Evolutionary conservation across 2,888 invertebrate species (phyloP), one percentile per base, ranked within the genome.

Genomic region (Ctenicera cuprea): DNA sequence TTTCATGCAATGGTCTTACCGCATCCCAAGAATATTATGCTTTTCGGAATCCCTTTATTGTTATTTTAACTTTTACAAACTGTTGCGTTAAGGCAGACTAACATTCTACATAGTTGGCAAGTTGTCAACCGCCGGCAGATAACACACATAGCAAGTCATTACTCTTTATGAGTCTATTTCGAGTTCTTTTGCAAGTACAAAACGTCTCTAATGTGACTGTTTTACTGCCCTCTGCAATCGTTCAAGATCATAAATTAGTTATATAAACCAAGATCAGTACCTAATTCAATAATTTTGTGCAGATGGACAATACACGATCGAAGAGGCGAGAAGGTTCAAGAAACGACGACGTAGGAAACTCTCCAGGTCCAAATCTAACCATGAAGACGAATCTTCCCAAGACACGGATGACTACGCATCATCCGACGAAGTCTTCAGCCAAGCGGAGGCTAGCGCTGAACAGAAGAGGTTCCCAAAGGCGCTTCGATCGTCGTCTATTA

Each of bases 331-430:
- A 43, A 76, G 78, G 76, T 69, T 77, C 45, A 81, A 80, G 78
- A 80, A 81, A 65, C 78, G 78, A 65, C 73, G 80, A 38, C 77
- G 81, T 37, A 76, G 81, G 72, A 80, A 78, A 79, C 69, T 80
- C 9, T 80, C 80, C 26, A 80, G 79, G 20, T 70, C 78, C 59
- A 69, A 73, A 18, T 37, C 65, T 8, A 20, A 16, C n/a, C 69
- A 72, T 57, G 75, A 77, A 9, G 76, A 67, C 8, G 67, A 72
- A 22, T 78, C 80, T n/a, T 75, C 76, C 18, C 62, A 68, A 26
- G 50, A 63, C 12, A 73, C 78, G 5, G 80, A 80, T 20, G 77
- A 78, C 9, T 71, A 68, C 50, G 77, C 74, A 20, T 73, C 77
- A 7, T 78, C 79, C 16, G 79, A 80, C n/a, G 80, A 79, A 37